Base-by-base conservation (phyloP, 2,888 invertebrate species). In the Papilio demoleus region DNA sequence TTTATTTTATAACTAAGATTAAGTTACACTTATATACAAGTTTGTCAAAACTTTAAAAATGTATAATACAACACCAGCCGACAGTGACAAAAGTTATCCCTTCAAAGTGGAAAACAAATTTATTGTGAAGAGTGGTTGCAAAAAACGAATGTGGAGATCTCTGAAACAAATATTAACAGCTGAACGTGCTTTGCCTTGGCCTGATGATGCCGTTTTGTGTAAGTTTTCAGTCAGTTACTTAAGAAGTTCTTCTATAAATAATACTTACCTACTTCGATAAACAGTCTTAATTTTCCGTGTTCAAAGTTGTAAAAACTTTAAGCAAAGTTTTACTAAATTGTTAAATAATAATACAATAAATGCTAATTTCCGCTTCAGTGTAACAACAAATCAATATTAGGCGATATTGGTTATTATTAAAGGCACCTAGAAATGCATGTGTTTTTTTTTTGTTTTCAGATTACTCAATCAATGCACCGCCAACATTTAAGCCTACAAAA, bases 381-480 rank as follows among this genome's bases (percentile, higher is more conserved):
- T n/a, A n/a, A n/a, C n/a, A n/a, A n/a, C n/a, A n/a, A n/a, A n/a
- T n/a, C n/a, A n/a, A n/a, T n/a, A n/a, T n/a, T n/a, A n/a, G n/a
- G n/a, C n/a, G n/a, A n/a, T n/a, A n/a, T n/a, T n/a, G n/a, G n/a
- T n/a, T n/a, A n/a, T n/a, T n/a, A n/a, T n/a, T n/a, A n/a, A n/a
- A n/a, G n/a, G n/a, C n/a, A n/a, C n/a, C n/a, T 31, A 31, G 31
- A 31, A 6, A 31, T 31, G 31, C 31, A 31, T 31, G 31, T 31
- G 31, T 31, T 3, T 31, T 31, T 3, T 31, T 6, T 31, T 75
- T 82, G 79, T 71, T 88, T 90, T 24, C 89, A 97, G 97, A 98
- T 92, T 96, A 96, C 78, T 95, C 96, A 27, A 95, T 98, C 72
- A 98, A 98, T 87, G 97, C 98, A 31, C 98, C 98, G 12, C 98